A percentile compares a stretch with the other conserved stretches of the same genome.
Evolutionary conservation across 1,140 invertebrate genomes (phyloP).

Genomic region (Latrodectus geometricus): DNA sequence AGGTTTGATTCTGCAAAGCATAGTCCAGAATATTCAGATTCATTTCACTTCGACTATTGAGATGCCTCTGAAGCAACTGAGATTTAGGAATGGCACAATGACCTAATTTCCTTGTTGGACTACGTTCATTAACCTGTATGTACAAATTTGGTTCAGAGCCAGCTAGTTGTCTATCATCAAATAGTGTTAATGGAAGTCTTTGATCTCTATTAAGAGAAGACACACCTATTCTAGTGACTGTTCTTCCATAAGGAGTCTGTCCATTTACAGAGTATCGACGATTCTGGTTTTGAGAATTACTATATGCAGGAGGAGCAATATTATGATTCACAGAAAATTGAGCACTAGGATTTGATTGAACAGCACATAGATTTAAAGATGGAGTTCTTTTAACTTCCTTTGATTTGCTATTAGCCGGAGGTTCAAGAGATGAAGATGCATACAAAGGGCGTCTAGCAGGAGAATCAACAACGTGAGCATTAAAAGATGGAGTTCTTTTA

Average conservation of each 20-base stretch:
- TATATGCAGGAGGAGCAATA: neutral
- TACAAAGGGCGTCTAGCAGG: neutral
- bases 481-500: neutral
- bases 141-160: conserved; percentile 59
- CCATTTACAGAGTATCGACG: conserved; percentile 18
- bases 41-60: conserved; percentile 54
- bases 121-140: conserved; percentile 5
- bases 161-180: conserved; percentile 5
- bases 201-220: conserved; percentile 49
- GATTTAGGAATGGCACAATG: neutral
- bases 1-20: neutral
- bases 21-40: conserved; percentile 32
- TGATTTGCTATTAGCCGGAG: neutral
- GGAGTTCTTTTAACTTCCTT: conserved; percentile 8
- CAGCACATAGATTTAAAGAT: conserved; percentile 6
- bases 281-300: neutral
- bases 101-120: neutral
- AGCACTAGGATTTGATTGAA: neutral
- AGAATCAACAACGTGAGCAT: neutral
- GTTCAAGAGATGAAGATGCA: neutral
- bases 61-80: conserved; percentile 14
- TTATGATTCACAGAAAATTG: neutral
- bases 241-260: conserved; percentile 10
- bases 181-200: conserved; percentile 39
- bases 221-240: conserved; percentile 51